Conservation (phyloP, 2,888 invertebrate species). For the Keiferia lycopersicella region DNA sequence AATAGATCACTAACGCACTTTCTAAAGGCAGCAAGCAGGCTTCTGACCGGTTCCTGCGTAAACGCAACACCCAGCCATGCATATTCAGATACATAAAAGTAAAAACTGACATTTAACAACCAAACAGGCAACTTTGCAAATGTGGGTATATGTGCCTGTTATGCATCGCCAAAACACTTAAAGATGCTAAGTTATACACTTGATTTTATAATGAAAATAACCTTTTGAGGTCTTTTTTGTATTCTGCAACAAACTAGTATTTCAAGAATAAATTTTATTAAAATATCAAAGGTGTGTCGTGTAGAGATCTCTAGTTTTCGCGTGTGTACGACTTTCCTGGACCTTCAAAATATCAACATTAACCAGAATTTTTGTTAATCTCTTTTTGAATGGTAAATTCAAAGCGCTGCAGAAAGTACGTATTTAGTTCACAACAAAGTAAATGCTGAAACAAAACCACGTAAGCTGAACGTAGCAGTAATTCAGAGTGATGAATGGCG, state of each 20-base stretch:
- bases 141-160: constrained; percentile 10
- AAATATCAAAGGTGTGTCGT: no score
- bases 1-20: constrained; percentile 22
- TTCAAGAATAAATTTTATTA: no score
- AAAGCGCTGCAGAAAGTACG: no score
- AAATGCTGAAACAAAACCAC: constrained; percentile 11
- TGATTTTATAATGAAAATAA: not conserved
- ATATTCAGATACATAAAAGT: constrained; percentile 34
- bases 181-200: not conserved
- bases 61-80: constrained; percentile 30
- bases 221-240: not conserved
- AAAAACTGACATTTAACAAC: constrained; percentile 24
- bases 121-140: not conserved
- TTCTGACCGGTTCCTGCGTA: constrained; percentile 38
- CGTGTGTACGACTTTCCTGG: no score
- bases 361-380: no score
- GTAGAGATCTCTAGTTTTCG: no score
- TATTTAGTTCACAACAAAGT: no score
- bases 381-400: no score
- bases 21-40: constrained; percentile 26
- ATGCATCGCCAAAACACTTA: not conserved
- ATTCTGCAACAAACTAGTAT: not conserved
- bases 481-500: constrained; percentile 10
- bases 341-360: no score
- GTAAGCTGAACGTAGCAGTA: constrained; percentile 1